Evolutionary conservation across 2,888 invertebrate genomes (phyloP).

Genomic region (Aporophyla nigra): DNA sequence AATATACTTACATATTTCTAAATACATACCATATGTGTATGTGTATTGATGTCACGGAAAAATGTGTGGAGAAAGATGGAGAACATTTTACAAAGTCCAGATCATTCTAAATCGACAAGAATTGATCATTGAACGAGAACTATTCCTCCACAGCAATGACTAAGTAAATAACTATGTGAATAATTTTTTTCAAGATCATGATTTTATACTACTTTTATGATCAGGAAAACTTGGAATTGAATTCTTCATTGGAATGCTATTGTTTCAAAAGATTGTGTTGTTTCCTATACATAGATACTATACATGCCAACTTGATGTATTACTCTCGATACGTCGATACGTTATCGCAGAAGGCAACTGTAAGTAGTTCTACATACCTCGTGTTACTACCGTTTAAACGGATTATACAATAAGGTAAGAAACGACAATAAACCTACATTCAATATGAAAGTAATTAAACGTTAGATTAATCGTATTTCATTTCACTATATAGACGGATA

Average conservation of each 20-base stretch:
- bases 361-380: conserved; percentile 51
- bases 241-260: conserved; percentile 26
- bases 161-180: background rate
- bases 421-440: conserved; percentile 28
- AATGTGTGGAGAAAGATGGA: background rate
- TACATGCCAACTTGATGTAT: conserved; percentile 27
- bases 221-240: background rate
- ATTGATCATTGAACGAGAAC: background rate
- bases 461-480: background rate
- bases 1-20: too few species aligned
- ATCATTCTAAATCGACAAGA: background rate
- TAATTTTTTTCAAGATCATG: too few species aligned
- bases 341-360: conserved; percentile 53
- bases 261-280: conserved; percentile 30
- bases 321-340: conserved; percentile 43
- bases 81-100: background rate
- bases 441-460: conserved; percentile 28
- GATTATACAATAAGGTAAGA: conserved; percentile 57
- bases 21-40: too few species aligned
- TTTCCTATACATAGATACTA: conserved; percentile 24
- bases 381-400: conserved; percentile 47
- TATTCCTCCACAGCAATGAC: background rate
- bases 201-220: conserved; percentile 7
- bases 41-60: background rate
- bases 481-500: conserved; percentile 3